Conservation (phyloP, 2,113 vertebrate genomes). For the Myiozetetes cayanensis region DNA sequence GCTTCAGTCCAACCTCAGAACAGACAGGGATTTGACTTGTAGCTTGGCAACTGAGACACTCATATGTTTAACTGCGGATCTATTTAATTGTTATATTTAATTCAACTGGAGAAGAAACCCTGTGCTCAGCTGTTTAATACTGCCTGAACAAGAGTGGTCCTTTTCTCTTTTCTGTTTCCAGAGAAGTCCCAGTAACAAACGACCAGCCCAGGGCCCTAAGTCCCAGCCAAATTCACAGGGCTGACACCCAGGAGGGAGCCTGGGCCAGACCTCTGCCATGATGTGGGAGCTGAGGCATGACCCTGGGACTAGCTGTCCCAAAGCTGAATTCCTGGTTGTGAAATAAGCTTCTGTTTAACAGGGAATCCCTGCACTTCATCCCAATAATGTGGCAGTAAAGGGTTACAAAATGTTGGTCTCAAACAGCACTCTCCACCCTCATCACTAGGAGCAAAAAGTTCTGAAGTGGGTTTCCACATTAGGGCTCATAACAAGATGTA, state of each 20-base stretch:
- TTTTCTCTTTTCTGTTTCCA: background rate
- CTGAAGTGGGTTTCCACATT: background rate
- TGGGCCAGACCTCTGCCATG: background rate
- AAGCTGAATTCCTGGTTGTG: background rate
- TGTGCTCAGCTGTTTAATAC: background rate
- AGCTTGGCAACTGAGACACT: background rate
- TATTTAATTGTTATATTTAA: background rate
- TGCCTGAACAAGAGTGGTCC: background rate
- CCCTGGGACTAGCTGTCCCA: background rate
- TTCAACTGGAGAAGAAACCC: background rate
- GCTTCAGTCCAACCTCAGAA: background rate
- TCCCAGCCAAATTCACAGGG: background rate
- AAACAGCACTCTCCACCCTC: background rate
- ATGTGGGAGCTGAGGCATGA: background rate
- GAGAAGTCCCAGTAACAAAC: background rate
- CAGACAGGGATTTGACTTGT: background rate
- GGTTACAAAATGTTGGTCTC: background rate
- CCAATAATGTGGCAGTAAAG: background rate
- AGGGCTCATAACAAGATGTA: constrained; percentile 27
- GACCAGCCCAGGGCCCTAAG: background rate
- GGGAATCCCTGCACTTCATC: background rate
- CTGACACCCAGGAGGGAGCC: background rate
- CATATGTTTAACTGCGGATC: background rate
- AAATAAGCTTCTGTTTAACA: background rate
- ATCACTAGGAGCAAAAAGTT: background rate